Evolutionary conservation across 2,797 vertebrate genomes (phyloP).

Genomic region (Knipowitschia caucasica): DNA sequence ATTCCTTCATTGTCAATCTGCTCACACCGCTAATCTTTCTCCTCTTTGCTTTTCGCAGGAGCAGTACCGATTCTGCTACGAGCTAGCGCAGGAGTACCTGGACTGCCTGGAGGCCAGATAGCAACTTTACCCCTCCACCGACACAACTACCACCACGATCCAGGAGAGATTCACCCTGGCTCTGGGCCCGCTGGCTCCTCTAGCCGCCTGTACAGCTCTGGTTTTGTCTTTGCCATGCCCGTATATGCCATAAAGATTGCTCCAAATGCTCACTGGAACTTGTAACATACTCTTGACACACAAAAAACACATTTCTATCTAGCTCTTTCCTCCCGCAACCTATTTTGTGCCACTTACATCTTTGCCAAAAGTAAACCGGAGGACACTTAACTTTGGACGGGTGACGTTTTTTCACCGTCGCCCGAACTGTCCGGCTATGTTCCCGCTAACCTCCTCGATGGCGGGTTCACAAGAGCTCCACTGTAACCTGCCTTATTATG

Average conservation of each 20-base stretch:
- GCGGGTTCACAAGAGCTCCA: conserved; percentile 41
- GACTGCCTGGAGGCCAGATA: conserved; percentile 92
- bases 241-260: conserved; percentile 44
- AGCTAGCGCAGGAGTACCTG: conserved; percentile 93
- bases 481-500: conserved; percentile 70
- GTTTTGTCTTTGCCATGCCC: conserved; percentile 44
- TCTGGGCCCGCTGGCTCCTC: conserved; percentile 34
- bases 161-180: conserved; percentile 16
- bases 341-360: conserved; percentile 49
- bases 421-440: conserved; percentile 29
- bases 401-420: conserved; percentile 41
- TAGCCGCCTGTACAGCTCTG: conserved; percentile 42
- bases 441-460: conserved; percentile 21
- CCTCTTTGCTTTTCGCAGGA: conserved; percentile 74
- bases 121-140: conserved; percentile 61
- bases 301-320: conserved; percentile 13
- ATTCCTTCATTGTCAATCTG: no score
- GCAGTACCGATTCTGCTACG: conserved; percentile 97
- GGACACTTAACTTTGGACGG: conserved; percentile 36
- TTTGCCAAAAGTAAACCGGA: conserved; percentile 38
- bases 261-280: conserved; percentile 37
- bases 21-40: background rate
- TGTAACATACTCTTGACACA: conserved; percentile 49
- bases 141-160: conserved; percentile 19
- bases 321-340: conserved; percentile 35